A percentile compares a stretch with the other conserved stretches of the same genome.
Evolutionary conservation across 2,888 invertebrate genomes (phyloP).

Genomic region (Athrips mouffetella): DNA sequence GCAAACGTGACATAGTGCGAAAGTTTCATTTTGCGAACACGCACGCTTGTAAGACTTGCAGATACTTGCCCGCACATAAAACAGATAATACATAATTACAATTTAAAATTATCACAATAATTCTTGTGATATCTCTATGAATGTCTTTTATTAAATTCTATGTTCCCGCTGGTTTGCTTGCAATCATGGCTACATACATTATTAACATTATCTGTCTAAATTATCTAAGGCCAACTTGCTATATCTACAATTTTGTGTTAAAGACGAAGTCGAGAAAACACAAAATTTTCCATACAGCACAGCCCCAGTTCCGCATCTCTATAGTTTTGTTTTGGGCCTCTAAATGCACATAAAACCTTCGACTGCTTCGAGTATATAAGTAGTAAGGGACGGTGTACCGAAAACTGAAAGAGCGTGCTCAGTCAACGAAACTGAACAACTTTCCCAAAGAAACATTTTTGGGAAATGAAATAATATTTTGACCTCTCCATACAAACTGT

Average conservation of each 20-base stretch:
- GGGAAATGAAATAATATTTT: no score
- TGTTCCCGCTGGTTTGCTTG: conserved; percentile 55
- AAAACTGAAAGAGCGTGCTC: no score
- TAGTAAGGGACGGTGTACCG: no score
- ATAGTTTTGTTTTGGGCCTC: conserved; percentile 23
- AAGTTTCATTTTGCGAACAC: no score
- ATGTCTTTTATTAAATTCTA: conserved; percentile 69
- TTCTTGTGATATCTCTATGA: conserved; percentile 44
- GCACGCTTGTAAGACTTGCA: no score
- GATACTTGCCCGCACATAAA: no score
- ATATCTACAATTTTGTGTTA: conserved; percentile 74
- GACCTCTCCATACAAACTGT: no score
- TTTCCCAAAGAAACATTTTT: no score
- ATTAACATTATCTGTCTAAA: conserved; percentile 59
- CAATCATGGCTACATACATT: conserved; percentile 50
- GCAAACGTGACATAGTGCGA: no score
- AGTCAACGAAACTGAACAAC: no score
- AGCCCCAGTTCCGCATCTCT: conserved; percentile 49
- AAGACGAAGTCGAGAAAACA: conserved; percentile 44
- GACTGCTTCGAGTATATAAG: no score
- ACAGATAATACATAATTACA: no score
- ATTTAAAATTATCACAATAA: conserved; percentile 54
- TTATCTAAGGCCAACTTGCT: conserved; percentile 69
- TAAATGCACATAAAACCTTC: conserved; percentile 19
- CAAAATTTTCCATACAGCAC: conserved; percentile 65